Percentiles rank a stretch among this genome's conserved stretches.
Evolutionary conservation across 2,113 vertebrate genomes (phyloP).

Genomic region (Charina bottae): DNA sequence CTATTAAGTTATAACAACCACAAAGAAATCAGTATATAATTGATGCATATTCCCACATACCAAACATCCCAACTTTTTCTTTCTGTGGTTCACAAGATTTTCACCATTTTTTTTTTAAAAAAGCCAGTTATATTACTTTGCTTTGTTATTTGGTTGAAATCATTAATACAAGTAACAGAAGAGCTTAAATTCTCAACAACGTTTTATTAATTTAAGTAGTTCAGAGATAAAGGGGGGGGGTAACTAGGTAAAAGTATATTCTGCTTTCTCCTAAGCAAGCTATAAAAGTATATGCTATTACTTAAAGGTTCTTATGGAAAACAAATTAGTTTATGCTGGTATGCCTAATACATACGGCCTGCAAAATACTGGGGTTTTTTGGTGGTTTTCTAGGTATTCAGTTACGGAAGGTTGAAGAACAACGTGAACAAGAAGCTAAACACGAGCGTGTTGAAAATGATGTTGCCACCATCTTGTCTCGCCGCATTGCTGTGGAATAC

Average conservation of each 20-base stretch:
- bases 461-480: constrained; percentile 96
- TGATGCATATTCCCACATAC: background rate
- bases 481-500: constrained; percentile 97
- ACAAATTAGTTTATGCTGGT: background rate
- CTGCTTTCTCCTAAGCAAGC: background rate
- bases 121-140: background rate
- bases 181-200: background rate
- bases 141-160: background rate
- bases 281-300: background rate
- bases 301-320: background rate
- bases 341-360: background rate
- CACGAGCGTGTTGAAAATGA: constrained; percentile 97
- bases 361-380: background rate
- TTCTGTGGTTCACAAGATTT: background rate
- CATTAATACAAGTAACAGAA: background rate
- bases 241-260: background rate
- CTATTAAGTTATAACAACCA: background rate
- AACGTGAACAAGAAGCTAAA: constrained; percentile 96
- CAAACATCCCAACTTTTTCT: background rate
- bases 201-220: background rate
- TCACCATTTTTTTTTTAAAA: background rate
- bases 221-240: background rate
- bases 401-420: constrained; percentile 97
- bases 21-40: background rate
- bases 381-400: constrained; percentile 85